Percentiles rank a stretch among this genome's conserved stretches.
Conservation (phyloP, 2,113 vertebrate genomes). For the Neomonachus schauinslandi region DNA sequence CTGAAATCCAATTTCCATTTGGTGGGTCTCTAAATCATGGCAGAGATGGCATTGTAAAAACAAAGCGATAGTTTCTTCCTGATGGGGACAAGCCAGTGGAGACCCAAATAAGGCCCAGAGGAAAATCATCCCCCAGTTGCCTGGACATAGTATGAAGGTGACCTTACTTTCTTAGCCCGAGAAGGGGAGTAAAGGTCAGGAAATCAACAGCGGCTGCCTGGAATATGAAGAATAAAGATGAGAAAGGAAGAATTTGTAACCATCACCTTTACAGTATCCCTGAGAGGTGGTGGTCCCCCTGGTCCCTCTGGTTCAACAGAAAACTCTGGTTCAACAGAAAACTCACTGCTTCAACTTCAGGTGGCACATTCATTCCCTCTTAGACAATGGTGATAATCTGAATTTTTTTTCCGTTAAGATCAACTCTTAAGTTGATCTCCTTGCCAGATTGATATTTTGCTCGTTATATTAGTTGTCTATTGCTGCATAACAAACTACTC, state of each 20-base stretch:
- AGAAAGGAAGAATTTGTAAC: neutral
- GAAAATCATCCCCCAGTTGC: neutral
- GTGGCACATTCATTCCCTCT: neutral
- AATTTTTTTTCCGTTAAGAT: neutral
- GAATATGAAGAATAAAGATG: neutral
- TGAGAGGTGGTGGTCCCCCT: neutral
- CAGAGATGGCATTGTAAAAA: slow-evolving; percentile 8
- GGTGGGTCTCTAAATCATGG: neutral
- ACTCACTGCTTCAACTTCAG: neutral
- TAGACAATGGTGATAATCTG: neutral
- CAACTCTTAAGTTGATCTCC: neutral
- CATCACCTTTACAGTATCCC: neutral
- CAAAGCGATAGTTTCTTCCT: slow-evolving; percentile 27
- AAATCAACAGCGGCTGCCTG: neutral
- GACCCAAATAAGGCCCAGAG: slow-evolving; percentile 28
- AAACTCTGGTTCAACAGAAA: neutral
- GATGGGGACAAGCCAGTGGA: neutral
- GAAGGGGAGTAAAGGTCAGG: neutral
- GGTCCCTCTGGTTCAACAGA: neutral
- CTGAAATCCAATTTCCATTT: slow-evolving; percentile 45
- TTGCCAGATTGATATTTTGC: neutral
- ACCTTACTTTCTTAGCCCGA: neutral
- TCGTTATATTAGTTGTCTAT: neutral
- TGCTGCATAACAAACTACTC: neutral
- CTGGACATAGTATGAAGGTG: neutral